A percentile compares a stretch with the other conserved stretches of the same genome.
These are phyloP conservation scores for Anoncus sp. DNA, from an alignment of 2,888 invertebrate genomes.

Conservation along the genomic window DNA sequence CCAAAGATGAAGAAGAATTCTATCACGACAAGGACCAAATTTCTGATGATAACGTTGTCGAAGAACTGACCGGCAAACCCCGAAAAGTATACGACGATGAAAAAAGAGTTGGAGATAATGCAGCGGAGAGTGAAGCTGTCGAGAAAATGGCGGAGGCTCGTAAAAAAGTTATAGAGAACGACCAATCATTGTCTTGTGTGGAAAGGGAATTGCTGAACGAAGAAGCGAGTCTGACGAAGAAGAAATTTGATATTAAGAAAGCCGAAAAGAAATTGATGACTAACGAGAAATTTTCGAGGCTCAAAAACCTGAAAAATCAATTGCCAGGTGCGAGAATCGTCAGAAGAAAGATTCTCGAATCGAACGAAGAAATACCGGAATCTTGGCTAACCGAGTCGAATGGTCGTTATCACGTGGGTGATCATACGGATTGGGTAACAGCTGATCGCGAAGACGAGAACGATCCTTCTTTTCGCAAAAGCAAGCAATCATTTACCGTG, in stretches of 20 bases:
- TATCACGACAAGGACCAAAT: constrained; percentile 19
- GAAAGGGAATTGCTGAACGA: constrained; percentile 40
- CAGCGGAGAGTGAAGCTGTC: constrained; percentile 6
- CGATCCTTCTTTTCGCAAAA: constrained; percentile 15
- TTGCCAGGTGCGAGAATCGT: constrained; percentile 6
- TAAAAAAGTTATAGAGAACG: constrained; percentile 40
- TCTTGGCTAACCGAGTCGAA: constrained; percentile 51
- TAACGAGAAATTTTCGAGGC: neutral
- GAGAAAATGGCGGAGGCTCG: constrained; percentile 12
- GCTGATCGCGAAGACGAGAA: constrained; percentile 37
- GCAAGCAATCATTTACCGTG: constrained; percentile 64
- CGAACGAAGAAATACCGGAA: constrained; percentile 19
- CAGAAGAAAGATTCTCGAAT: constrained; percentile 56
- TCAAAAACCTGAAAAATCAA: neutral
- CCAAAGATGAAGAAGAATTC: constrained; percentile 21
- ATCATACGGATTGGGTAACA: constrained; percentile 33
- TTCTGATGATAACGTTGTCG: neutral
- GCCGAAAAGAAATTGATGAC: constrained; percentile 30
- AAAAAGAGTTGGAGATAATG: neutral
- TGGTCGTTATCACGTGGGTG: constrained; percentile 44
- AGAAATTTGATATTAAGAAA: constrained; percentile 4
- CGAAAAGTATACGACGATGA: no score
- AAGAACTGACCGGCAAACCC: neutral
- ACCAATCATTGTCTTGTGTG: constrained; percentile 20
- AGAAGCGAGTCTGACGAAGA: constrained; percentile 42